Conservation (phyloP, 2,113 vertebrate species). For the Gallinago jamesoni region DNA sequence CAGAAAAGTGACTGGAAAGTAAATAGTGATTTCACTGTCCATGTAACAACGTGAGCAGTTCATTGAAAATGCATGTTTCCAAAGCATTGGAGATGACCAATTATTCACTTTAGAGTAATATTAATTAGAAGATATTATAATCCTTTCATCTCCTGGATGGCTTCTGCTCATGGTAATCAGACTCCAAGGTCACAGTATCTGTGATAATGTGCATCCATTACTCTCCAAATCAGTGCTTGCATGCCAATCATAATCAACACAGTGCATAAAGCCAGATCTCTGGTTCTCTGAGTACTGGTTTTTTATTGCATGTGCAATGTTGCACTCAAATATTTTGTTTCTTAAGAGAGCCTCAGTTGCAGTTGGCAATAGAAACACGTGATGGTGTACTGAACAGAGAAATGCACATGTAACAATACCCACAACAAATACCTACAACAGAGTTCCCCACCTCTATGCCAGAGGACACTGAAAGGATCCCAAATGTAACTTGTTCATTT, state of each 20-base stretch:
- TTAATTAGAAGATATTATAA: conserved; percentile 19
- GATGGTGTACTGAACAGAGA: neutral
- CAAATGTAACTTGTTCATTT: neutral
- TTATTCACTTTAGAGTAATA: conserved; percentile 39
- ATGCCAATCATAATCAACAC: neutral
- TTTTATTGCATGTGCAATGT: neutral
- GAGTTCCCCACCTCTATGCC: neutral
- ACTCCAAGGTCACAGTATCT: conserved; percentile 21
- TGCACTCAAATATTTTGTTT: neutral
- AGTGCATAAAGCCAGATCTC: neutral
- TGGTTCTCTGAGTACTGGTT: neutral
- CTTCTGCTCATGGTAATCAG: neutral
- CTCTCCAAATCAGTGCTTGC: neutral
- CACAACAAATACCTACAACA: neutral
- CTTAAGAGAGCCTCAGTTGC: neutral
- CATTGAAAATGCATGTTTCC: neutral
- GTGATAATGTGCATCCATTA: neutral
- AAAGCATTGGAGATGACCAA: neutral
- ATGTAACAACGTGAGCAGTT: neutral
- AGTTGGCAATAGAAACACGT: neutral
- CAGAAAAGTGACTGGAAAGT: neutral
- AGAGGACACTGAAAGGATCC: neutral
- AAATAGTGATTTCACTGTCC: conserved; percentile 13
- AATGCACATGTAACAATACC: neutral
- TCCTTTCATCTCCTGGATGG: neutral